phyloP scores from a whole-genome alignment of 2,113 vertebrate genomes.

The Anseranas semipalmata region DNA sequence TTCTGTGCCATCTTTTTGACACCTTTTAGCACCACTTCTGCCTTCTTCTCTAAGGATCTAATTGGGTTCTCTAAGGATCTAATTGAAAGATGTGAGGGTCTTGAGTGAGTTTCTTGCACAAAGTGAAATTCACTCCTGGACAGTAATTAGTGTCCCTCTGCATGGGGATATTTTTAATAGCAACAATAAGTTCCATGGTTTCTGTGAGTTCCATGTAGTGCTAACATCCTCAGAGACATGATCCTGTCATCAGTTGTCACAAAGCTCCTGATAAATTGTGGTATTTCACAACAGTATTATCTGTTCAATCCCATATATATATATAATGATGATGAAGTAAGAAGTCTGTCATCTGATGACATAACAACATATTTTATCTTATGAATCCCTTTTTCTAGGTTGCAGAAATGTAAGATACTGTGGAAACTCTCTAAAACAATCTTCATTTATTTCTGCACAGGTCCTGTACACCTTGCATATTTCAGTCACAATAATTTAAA shows the following conservation, averaged over 20 bases:
- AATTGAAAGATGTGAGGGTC: background rate
- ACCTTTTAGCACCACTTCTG: background rate
- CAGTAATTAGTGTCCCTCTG: background rate
- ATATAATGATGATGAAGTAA: background rate
- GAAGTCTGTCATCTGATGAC: background rate
- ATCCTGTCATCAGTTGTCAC: background rate
- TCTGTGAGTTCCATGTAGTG: background rate
- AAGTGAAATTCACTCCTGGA: background rate
- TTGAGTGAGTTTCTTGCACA: background rate
- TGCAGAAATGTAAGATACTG: background rate
- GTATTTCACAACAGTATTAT: background rate
- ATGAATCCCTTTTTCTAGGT: background rate
- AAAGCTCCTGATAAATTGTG: background rate
- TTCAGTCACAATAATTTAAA: background rate
- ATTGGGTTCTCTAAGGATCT: background rate
- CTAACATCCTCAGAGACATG: background rate
- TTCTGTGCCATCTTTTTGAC: background rate
- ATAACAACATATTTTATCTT: background rate
- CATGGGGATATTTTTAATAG: background rate
- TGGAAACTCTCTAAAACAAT: background rate
- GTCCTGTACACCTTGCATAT: background rate
- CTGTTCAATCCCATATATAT: background rate
- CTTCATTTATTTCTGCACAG: background rate
- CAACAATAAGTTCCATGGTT: rapidly evolving
- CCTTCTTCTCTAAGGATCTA: background rate